Base-by-base conservation (phyloP, 1,140 invertebrate genomes). In the Eriocheir sinensis region DNA sequence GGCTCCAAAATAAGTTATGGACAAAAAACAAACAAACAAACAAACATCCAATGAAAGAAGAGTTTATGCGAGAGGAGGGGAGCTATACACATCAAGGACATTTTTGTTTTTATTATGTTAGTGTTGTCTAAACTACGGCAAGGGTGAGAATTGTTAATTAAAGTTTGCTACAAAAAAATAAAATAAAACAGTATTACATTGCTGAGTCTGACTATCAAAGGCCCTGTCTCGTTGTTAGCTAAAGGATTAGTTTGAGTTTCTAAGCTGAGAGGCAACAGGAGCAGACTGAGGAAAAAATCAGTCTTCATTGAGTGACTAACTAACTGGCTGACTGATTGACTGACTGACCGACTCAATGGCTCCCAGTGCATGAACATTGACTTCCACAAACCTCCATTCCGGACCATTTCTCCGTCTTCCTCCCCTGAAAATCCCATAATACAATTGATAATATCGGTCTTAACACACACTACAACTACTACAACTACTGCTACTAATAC, bases 401-500 rank as follows among this genome's bases (percentile, higher is more conserved):
- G 92, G 92, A 93, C 92, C 92, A 93, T 93, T 53, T 86, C 92
- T 93, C 92, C 81, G 81, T 85, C 81, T 93, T 93, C 92, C 41
- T 86, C 92, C 92, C 83, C 92, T 93, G 92, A 93, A 93, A 93
- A 93, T 93, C 92, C 92, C 92, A 93, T 93, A 93, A 93, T 81
- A 93, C 53, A 15, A 93, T 85, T 93, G 92, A 86, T 86, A 93
- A 93, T 86, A 93, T 60, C 83, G 83, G 48, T 93, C 81, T 44
- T 86, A 30, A 86, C 83, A 93, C 89, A 53, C n/a, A n/a, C 60
- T 34, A 89, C 86, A 89, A 44, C 86, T 32, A 12, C 27, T n/a
- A 72, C 21, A 72, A 1, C 2, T 21, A 72, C 88, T 89, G 53
- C 44, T 32, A 17, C 88, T 89, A 89, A 41, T 89, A 40, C 88